These are phyloP conservation scores for Zaprionus camerounensis DNA, from an alignment of 1,140 invertebrate genomes.

Conservation along the genomic window DNA sequence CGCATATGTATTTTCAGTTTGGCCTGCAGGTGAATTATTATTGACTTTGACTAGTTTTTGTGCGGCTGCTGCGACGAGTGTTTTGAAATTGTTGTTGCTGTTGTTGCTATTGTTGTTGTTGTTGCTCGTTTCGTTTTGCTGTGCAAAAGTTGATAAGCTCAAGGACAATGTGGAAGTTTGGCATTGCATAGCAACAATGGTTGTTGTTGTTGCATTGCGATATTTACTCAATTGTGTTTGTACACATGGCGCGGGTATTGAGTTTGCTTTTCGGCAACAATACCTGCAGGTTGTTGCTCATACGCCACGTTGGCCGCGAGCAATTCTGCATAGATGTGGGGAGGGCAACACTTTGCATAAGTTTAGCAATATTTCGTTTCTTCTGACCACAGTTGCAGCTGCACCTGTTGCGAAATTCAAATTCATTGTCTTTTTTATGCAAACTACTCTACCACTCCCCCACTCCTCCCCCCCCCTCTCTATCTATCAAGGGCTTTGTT, in stretches of 20 bases:
- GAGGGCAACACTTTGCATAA: constrained; percentile 15
- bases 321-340: background rate
- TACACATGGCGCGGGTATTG: constrained; percentile 68
- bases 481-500: background rate
- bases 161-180: constrained; percentile 70
- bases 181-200: constrained; percentile 51
- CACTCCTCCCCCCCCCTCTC: too few species aligned
- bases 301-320: constrained; percentile 18
- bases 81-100: constrained; percentile 47
- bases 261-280: constrained; percentile 62
- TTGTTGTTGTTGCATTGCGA: constrained; percentile 38
- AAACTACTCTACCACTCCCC: background rate
- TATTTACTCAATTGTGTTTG: constrained; percentile 75
- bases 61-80: constrained; percentile 17
- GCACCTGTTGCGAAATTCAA: constrained; percentile 67
- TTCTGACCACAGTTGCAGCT: background rate
- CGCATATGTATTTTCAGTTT: constrained; percentile 23
- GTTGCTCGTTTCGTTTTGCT: constrained; percentile 33
- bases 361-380: constrained; percentile 5
- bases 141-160: constrained; percentile 74
- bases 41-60: constrained; percentile 48
- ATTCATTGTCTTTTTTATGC: constrained; percentile 47
- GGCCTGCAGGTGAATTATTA: constrained; percentile 43
- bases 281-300: constrained; percentile 31
- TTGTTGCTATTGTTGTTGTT: constrained; percentile 54